Base-by-base conservation (phyloP, 2,113 vertebrate species). In the Crotophaga sulcirostris region DNA sequence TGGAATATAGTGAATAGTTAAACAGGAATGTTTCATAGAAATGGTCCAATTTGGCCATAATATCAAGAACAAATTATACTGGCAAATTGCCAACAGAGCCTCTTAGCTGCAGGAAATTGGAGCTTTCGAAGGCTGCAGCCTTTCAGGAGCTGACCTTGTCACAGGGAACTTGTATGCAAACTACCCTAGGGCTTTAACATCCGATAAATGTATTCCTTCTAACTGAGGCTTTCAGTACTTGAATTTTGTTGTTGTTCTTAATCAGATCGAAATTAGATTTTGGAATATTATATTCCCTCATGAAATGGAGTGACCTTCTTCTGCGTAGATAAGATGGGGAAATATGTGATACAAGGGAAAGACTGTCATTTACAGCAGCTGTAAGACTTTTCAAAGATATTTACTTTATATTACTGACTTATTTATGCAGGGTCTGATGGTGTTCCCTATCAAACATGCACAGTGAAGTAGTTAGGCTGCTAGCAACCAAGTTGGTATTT, bases 121-220 rank as follows among this genome's bases (percentile, higher is more conserved):
- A 51, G 34, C 49, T 94, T 92, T 79, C 60, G 75, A 73, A 91
- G 56, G 33, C 49, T 91, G 25, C 28, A 87, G 73, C 29, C 36
- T 86, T 94, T 96, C 79, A 93, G 60, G 64, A 94, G 42, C 55
- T 92, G 79, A 86, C 89, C 92, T 89, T 94, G 83, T 86, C 81
- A 89, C 77, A 10, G 1, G 47, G 72, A 92, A 36, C 56, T 84
- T 84, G n/a, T 66, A 40, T 78, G 47, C 86, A 91, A 89, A 64
- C 68, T 75, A 73, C 68, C 88, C 31, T 44, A 56, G 80, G 86
- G 52, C 38, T 94, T 90, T 78, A 44, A 60, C 3, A 3, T 59
- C 52, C 34, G 70, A 63, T 70, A 93, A 92, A 87, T 49, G 16
- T 29, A 13, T 72, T 69, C 33, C n/a, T 84, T 94, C 75, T 40